phyloP scores from a whole-genome alignment of 2,888 invertebrate species.

The Odontocerum albicorne region DNA sequence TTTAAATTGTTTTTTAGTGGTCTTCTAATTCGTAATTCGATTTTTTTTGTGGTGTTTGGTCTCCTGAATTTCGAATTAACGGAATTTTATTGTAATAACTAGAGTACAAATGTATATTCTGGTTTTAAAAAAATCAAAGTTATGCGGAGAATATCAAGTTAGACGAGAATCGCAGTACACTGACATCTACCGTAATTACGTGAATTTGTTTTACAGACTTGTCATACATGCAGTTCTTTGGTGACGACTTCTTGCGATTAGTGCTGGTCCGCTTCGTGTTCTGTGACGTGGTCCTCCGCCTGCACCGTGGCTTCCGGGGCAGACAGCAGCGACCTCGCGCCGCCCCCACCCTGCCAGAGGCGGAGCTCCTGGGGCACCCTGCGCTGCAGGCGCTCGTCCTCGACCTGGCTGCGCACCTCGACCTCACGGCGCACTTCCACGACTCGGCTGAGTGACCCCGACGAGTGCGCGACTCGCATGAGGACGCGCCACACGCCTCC shows the following conservation, averaged over 20 bases:
- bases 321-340: conserved; percentile 85
- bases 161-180: too few species aligned
- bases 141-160: too few species aligned
- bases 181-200: neutral
- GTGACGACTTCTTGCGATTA: conserved; percentile 91
- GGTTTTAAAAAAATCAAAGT: too few species aligned
- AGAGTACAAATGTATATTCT: too few species aligned
- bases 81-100: too few species aligned
- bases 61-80: too few species aligned
- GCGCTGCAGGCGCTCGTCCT: conserved; percentile 76
- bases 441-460: conserved; percentile 43
- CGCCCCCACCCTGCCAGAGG: conserved; percentile 84
- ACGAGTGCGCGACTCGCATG: conserved; percentile 12
- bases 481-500: conserved; percentile 16
- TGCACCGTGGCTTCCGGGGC: conserved; percentile 84
- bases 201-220: conserved; percentile 63
- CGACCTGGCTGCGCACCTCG: conserved; percentile 81
- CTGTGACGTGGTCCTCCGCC: conserved; percentile 86
- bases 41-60: too few species aligned
- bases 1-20: too few species aligned
- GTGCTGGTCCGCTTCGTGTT: conserved; percentile 89
- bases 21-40: too few species aligned
- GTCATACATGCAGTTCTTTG: conserved; percentile 83
- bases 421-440: conserved; percentile 74
- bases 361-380: conserved; percentile 84